These are phyloP conservation scores for Atherinosoma microstoma DNA, from an alignment of 2,797 vertebrate genomes.

Conservation along the genomic window DNA sequence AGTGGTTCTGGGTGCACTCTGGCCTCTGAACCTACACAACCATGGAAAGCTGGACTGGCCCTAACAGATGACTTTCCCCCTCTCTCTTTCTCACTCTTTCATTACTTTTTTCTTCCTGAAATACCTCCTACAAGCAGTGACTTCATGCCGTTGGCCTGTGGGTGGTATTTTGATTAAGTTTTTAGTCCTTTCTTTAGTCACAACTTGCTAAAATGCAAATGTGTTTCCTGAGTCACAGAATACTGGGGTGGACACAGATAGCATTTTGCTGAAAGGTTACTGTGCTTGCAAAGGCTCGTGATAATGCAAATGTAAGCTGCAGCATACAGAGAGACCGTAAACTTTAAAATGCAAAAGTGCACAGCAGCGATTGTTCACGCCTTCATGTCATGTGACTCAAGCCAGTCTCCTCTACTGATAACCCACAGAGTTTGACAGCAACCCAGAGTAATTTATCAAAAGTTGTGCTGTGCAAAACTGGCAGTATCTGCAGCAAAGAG, in stretches of 20 bases:
- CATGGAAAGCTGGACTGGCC: constrained; percentile 29
- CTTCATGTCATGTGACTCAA: constrained; percentile 24
- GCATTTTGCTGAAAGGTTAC: constrained; percentile 5
- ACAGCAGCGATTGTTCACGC: constrained; percentile 11
- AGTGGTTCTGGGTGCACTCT: constrained; percentile 40
- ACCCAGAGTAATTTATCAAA: neutral
- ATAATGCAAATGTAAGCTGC: constrained; percentile 28
- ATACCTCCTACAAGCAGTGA: constrained; percentile 1
- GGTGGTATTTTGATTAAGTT: neutral
- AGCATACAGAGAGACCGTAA: neutral
- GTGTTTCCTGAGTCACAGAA: constrained; percentile 1
- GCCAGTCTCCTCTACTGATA: constrained; percentile 52
- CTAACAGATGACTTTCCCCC: constrained; percentile 53
- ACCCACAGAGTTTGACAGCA: constrained; percentile 42
- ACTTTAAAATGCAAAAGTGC: constrained; percentile 36
- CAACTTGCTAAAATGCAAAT: neutral
- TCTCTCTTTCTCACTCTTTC: constrained; percentile 4
- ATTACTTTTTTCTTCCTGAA: constrained; percentile 1
- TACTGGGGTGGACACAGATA: constrained; percentile 10
- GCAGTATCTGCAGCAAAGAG: constrained; percentile 19
- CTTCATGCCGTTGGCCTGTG: neutral
- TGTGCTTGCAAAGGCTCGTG: neutral
- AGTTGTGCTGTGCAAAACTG: neutral
- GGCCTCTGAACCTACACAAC: constrained; percentile 38
- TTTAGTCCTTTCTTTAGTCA: neutral